phyloP scores from a whole-genome alignment of 1,140 invertebrate genomes.

The Cydia strobilella region DNA sequence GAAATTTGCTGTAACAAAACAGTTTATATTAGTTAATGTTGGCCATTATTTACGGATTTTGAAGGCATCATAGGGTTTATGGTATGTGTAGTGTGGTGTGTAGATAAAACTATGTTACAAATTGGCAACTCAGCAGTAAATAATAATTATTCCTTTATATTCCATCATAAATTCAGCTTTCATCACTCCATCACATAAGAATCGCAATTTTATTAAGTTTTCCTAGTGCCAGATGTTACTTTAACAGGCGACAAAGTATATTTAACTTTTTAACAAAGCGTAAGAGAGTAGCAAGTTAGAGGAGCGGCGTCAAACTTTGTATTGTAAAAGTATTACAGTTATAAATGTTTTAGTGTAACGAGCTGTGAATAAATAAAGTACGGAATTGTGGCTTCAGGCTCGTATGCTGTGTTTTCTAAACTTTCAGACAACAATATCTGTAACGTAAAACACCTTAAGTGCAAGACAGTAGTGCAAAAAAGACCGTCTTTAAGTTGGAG shows the following conservation, averaged over 20 bases:
- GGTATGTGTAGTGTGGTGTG: too few relatives aligned
- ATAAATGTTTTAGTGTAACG: background rate
- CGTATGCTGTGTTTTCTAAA: background rate
- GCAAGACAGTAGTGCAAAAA: too few relatives aligned
- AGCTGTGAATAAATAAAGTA: conserved; percentile 10
- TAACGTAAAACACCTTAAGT: background rate
- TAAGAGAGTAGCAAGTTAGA: conserved; percentile 3
- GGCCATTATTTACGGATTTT: too few relatives aligned
- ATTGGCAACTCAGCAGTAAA: too few relatives aligned
- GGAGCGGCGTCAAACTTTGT: background rate
- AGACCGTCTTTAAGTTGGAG: too few relatives aligned
- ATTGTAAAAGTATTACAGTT: background rate
- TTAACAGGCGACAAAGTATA: conserved; percentile 5
- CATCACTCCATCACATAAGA: background rate
- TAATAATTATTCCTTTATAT: background rate
- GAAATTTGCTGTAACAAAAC: too few relatives aligned
- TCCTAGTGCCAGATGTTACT: background rate
- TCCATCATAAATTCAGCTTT: background rate
- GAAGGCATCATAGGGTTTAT: too few relatives aligned
- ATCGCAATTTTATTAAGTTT: background rate
- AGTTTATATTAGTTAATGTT: too few relatives aligned
- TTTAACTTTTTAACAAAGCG: conserved; percentile 29
- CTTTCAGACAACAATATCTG: background rate
- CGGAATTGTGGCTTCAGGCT: background rate
- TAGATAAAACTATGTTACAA: too few relatives aligned